Percentiles rank a stretch among this genome's conserved stretches.
Conservation (phyloP, 2,797 vertebrate species). For the Serranus cabrilla region DNA sequence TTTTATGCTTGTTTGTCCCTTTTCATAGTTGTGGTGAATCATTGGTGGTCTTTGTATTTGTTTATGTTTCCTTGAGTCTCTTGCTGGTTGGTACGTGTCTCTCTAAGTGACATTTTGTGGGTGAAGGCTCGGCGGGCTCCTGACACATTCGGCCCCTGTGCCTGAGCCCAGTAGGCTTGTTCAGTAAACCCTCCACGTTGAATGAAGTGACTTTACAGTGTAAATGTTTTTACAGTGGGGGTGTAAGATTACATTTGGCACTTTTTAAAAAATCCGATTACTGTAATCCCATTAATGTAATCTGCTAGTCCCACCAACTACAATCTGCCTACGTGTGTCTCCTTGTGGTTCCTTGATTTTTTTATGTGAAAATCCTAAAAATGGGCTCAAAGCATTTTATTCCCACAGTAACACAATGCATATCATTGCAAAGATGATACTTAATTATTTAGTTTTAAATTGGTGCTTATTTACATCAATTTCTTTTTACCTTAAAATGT, state of each 20-base stretch:
- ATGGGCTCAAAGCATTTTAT: neutral
- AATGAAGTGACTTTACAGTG: neutral
- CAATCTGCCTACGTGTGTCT: no score
- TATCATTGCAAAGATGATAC: neutral
- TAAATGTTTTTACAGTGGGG: slow-evolving; percentile 8
- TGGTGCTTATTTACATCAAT: neutral
- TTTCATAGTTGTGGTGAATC: no score
- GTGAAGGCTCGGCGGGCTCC: no score
- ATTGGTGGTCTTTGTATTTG: no score
- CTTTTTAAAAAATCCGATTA: slow-evolving; percentile 19
- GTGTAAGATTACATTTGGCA: slow-evolving; percentile 9
- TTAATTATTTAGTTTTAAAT: neutral
- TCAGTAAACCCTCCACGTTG: no score
- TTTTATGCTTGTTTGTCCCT: no score
- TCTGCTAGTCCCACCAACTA: neutral
- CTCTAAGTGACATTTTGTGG: no score
- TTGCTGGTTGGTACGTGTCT: no score
- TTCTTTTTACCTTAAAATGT: neutral
- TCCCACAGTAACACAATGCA: neutral
- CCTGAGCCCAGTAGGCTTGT: no score
- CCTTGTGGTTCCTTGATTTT: neutral
- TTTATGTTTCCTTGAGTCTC: no score
- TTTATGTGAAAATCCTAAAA: neutral
- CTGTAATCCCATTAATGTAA: slow-evolving; percentile 25
- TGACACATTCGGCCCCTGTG: no score